Evolutionary conservation across 1,140 invertebrate species (phyloP).

Genomic region (Drosophila auraria): DNA sequence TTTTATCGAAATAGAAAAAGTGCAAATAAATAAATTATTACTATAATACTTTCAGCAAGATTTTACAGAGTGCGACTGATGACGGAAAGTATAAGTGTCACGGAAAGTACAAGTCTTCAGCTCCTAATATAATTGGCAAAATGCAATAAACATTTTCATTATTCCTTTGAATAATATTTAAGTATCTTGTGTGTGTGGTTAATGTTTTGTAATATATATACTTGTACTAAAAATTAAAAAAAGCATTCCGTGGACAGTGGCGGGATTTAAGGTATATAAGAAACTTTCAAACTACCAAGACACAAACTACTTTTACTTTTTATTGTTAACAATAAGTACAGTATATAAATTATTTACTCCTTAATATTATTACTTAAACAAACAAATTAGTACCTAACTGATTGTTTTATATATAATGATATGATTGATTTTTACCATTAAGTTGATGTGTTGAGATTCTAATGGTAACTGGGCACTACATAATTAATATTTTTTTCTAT

Average conservation of each 20-base stretch:
- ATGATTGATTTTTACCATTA: not conserved
- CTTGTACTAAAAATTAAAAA: not conserved
- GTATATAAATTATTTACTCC: constrained; percentile 1
- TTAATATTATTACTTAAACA: not conserved
- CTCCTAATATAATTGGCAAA: not conserved
- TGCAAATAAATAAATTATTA: not conserved
- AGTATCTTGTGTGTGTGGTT: not conserved
- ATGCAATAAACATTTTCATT: not conserved
- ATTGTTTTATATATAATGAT: not conserved
- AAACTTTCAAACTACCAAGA: not conserved
- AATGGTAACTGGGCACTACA: not conserved
- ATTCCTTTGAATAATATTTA: not conserved
- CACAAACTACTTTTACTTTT: constrained; percentile 1
- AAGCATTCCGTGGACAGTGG: constrained; percentile 4
- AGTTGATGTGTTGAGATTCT: not conserved
- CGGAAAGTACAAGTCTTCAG: not conserved
- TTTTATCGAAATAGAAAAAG: not conserved
- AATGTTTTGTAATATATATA: not conserved
- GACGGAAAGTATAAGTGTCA: not conserved
- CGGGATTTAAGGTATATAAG: not conserved
- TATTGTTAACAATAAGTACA: constrained; percentile 4
- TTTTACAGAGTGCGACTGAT: not conserved
- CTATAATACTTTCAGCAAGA: not conserved
- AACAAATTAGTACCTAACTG: not conserved
- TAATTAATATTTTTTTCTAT: too few species aligned